Evolutionary conservation across 1,140 invertebrate species (phyloP).

Genomic region (Phortica variegata): DNA sequence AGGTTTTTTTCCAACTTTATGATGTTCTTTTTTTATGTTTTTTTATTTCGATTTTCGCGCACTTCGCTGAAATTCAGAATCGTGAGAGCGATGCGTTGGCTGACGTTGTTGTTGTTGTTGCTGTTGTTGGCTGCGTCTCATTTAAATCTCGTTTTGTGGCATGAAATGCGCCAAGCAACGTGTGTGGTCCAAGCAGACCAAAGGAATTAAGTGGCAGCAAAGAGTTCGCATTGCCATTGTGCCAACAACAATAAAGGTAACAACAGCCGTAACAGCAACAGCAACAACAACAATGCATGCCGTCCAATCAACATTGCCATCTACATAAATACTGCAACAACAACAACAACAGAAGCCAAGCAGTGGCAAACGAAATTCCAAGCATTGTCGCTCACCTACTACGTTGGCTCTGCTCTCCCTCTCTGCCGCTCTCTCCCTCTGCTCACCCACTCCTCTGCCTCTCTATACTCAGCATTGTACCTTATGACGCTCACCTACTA

Average conservation of each 20-base stretch:
- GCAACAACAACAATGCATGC: slow-evolving; percentile 13
- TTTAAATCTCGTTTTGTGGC: slow-evolving; percentile 51
- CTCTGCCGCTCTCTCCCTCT: slow-evolving; percentile 6
- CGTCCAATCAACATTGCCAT: slow-evolving; percentile 24
- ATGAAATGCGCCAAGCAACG: slow-evolving; percentile 23
- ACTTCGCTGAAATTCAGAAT: slow-evolving; percentile 53
- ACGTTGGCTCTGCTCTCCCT: slow-evolving; percentile 5
- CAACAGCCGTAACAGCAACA: slow-evolving; percentile 9
- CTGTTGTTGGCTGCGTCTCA: slow-evolving; percentile 38
- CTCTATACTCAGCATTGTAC: no score
- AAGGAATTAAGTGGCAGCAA: background rate
- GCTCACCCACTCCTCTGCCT: background rate
- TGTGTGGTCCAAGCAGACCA: slow-evolving; percentile 34
- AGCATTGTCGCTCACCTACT: slow-evolving; percentile 10
- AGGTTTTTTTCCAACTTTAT: no score
- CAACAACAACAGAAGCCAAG: no score
- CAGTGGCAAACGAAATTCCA: slow-evolving; percentile 2
- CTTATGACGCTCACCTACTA: slow-evolving; percentile 4
- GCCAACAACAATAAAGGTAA: background rate
- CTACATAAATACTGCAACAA: slow-evolving; percentile 20
- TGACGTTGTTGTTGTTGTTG: no score
- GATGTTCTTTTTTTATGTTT: background rate
- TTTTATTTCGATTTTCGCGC: slow-evolving; percentile 9
- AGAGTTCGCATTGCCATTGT: no score
- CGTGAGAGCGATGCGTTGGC: no score